These are phyloP conservation scores for Laspeyria flexula DNA, from an alignment of 2,888 invertebrate species.

Conservation along the genomic window DNA sequence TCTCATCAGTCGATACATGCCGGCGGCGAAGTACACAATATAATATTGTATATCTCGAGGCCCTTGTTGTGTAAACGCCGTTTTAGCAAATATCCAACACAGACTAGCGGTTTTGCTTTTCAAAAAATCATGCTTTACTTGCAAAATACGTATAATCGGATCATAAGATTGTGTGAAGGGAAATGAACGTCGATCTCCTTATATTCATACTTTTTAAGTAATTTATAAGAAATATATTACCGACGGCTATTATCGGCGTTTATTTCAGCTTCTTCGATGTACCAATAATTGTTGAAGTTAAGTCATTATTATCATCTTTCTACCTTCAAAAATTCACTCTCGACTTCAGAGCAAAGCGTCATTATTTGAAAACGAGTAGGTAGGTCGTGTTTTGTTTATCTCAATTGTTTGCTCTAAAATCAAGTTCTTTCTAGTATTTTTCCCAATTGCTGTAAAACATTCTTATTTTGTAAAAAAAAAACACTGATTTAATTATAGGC, in stretches of 20 bases:
- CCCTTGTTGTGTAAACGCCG: slow-evolving; percentile 58
- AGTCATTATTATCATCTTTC: too few species aligned
- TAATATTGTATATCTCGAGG: slow-evolving; percentile 49
- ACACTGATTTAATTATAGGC: too few species aligned
- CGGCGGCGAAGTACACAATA: slow-evolving; percentile 35
- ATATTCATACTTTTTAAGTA: slow-evolving; percentile 31
- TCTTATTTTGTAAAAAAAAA: too few species aligned
- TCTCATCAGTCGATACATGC: slow-evolving; percentile 28
- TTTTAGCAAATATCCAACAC: slow-evolving; percentile 61
- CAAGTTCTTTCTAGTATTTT: too few species aligned
- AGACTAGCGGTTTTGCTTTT: slow-evolving; percentile 57
- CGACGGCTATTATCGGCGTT: slow-evolving; percentile 8
- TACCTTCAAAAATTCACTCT: too few species aligned
- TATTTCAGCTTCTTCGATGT: slow-evolving; percentile 3
- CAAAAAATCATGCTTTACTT: slow-evolving; percentile 56
- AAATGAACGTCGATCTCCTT: slow-evolving; percentile 59
- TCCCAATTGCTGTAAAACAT: too few species aligned
- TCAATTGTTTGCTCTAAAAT: too few species aligned
- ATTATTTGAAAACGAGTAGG: too few species aligned
- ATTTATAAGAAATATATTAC: slow-evolving; percentile 37
- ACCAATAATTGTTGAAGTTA: too few species aligned
- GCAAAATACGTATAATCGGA: slow-evolving; percentile 66
- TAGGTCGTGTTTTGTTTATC: too few species aligned
- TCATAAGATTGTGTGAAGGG: slow-evolving; percentile 61
- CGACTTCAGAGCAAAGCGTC: too few species aligned